Evolutionary conservation across 2,797 vertebrate species (phyloP), one percentile per base, ranked within the genome.

Genomic region (Melopsittacus undulatus): DNA sequence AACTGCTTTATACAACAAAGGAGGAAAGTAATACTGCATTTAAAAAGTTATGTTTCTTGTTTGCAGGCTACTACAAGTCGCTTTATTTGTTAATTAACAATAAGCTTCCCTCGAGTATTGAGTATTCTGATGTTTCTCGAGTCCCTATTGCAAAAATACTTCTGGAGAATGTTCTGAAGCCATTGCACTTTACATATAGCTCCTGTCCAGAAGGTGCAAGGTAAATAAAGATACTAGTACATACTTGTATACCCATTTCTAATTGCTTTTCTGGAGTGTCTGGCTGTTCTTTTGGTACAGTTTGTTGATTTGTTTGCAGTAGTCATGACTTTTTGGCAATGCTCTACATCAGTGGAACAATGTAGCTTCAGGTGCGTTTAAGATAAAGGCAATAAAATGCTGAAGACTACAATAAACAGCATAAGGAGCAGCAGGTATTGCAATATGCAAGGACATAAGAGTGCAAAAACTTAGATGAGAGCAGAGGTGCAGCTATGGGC

Each of bases 161-260:
- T 97, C 98, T 99, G 97, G 99, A 99, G 97, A 99, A 99, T 98
- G 98, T 99, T 95, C 98, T 99, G 95, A 99, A 99, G 97, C 99
- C 99, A 94, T 98, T 99, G 99, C 99, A 99, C 99, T 99, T 99
- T 99, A 99, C 98, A 12, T 99, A 99, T 98, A 98, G 97, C 98
- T 99, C 99, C 97, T 99, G 99, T 97, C 98, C 98, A 96, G 98
- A 98, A 95, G 98, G 98, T 96, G 98, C 99, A 97, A 99, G 99
- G 99, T 99, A 95, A 97, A 89, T 38, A 40, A 32, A 79, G 6
- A 49, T 46, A 32, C 8, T 24, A 32, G 5, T 49, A 38, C 14
- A 4, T 40, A 64, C 29, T 61, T 77, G 5, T 62, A 5, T 67
- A 7, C n/a, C 74, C 10, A 17, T 59, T 59, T 59, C 16, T 59